Evolutionary conservation across 1,140 invertebrate genomes (phyloP).

Genomic region (Apis cerana): DNA sequence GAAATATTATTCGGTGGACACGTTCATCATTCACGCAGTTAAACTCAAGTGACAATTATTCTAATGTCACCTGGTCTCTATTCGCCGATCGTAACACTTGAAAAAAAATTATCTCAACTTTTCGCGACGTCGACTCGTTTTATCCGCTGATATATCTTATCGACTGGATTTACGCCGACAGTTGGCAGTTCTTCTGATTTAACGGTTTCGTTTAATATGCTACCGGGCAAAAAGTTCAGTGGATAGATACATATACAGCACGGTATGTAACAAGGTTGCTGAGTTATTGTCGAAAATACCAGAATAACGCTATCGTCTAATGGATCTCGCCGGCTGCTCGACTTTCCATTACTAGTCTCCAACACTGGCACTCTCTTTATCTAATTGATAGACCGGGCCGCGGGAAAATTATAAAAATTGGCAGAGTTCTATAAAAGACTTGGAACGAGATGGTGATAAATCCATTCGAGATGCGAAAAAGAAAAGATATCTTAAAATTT

Average conservation of each 20-base stretch:
- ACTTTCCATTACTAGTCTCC: conserved; percentile 34
- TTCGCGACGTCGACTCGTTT: conserved; percentile 3
- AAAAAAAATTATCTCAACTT: neutral
- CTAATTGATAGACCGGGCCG: conserved; percentile 33
- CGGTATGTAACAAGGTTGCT: conserved; percentile 36
- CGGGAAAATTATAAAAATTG: conserved; percentile 18
- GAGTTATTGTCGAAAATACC: conserved; percentile 45
- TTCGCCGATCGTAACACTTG: neutral
- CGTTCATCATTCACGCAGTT: neutral
- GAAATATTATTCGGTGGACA: neutral
- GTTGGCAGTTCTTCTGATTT: conserved; percentile 27
- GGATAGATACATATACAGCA: neutral
- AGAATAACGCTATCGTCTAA: conserved; percentile 44
- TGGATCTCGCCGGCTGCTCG: conserved; percentile 35
- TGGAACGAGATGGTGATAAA: conserved; percentile 8
- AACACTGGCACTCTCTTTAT: neutral
- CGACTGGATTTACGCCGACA: conserved; percentile 18
- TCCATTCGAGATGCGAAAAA: too few relatives aligned
- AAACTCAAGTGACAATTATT: neutral
- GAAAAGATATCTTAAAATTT: too few relatives aligned
- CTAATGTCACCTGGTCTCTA: conserved; percentile 6
- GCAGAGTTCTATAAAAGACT: neutral
- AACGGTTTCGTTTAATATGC: conserved; percentile 10
- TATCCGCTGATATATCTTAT: conserved; percentile 24
- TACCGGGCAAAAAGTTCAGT: neutral